Conservation (phyloP, 2,888 invertebrate species). For the Calameuta filiformis region DNA sequence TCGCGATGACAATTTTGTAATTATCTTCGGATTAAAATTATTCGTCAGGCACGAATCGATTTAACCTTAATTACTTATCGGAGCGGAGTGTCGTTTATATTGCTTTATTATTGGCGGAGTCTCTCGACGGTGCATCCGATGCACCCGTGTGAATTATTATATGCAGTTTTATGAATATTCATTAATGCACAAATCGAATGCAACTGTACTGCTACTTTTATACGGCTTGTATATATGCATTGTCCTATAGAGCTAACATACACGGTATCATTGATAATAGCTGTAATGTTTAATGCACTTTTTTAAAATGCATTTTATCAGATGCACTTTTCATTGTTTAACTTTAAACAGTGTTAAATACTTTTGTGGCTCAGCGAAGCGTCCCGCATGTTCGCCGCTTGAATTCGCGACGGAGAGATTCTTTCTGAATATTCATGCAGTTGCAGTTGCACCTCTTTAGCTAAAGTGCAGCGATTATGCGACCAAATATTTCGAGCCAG, state of each 20-base stretch:
- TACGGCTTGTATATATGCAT: no score
- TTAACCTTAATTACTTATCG: no score
- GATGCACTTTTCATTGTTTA: background rate
- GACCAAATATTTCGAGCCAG: background rate
- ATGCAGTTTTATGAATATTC: background rate
- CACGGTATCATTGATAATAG: no score
- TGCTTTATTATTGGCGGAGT: no score
- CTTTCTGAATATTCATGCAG: background rate
- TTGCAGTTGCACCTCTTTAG: background rate
- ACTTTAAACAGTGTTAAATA: background rate
- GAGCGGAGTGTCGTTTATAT: no score
- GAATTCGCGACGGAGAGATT: background rate
- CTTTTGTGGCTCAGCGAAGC: background rate
- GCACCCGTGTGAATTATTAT: background rate
- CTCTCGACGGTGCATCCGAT: no score
- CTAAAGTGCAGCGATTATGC: background rate
- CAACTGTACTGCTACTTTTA: background rate
- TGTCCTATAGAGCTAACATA: no score
- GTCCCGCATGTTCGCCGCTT: background rate
- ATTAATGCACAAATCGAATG: background rate
- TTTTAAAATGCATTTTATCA: no score
- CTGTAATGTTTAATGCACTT: background rate
- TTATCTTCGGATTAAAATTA: no score
- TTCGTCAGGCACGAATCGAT: no score
- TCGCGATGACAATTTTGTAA: no score